Base-by-base conservation (phyloP, 2,888 invertebrate species). In the Lasius fuliginosus region DNA sequence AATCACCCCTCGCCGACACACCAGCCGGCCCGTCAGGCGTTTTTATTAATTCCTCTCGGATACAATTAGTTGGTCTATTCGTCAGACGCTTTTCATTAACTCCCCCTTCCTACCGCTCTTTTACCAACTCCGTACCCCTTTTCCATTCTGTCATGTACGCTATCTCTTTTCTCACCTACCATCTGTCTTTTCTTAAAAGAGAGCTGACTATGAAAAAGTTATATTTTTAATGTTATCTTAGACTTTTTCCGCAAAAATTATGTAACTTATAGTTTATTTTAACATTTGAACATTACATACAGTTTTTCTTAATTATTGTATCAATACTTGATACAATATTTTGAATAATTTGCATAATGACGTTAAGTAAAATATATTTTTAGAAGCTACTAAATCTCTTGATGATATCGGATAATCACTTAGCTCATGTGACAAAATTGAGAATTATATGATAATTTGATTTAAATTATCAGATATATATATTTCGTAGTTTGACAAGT, bases 1-100 rank as follows among this genome's bases (percentile, higher is more conserved):
- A 89, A 91, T 92, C 88, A 88, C 87, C 90, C 89, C 90, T 89
- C 67, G 83, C 60, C 64, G 65, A 79, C 90, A 88, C 88, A 88
- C 76, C 87, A 87, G 87, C 82, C 87, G 82, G 87, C 82, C 90
- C 92, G 92, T 93, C 91, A 92, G 92, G 90, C 92, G 92, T 93
- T 94, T 94, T 94, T 94, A 94, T 94, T 94, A 94, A 94, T 95
- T 94, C 92, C 93, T 94, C 93, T 94, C 93, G 92, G 94, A 94
- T 94, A 94, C 94, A 94, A 95, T 94, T 94, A 95, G 94, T 94
- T 94, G 94, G 92, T 93, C 94, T 94, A 94, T 94, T 94, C 94
- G 94, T 94, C 94, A 94, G 94, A 93, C 92, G 92, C 93, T 93
- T 95, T 95, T 94, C 94, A 94, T 94, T 94, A 94, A 93, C 92